Percentiles rank a stretch among this genome's conserved stretches.
phyloP scores from a whole-genome alignment of 2,113 vertebrate genomes.

The Patagioenas fasciata region DNA sequence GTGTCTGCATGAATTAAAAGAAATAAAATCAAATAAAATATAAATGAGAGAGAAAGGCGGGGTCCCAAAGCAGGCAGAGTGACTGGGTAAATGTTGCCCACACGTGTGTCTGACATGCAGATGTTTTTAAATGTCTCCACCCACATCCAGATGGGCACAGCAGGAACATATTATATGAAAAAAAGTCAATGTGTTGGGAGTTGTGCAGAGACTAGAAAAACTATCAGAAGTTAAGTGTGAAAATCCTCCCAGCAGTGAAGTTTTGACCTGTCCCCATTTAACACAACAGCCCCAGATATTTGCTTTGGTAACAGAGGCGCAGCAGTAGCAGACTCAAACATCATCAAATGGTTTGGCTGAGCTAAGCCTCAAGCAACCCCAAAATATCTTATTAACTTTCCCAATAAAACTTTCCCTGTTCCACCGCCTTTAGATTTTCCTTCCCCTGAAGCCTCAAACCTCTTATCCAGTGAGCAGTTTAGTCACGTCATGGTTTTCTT shows the following conservation, averaged over 20 bases:
- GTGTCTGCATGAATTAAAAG: neutral
- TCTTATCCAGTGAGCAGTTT: neutral
- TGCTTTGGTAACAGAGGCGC: constrained; percentile 16
- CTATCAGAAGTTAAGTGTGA: constrained; percentile 11
- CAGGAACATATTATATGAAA: constrained; percentile 40
- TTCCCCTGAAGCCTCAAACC: neutral
- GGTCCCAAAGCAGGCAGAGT: neutral
- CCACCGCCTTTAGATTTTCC: neutral
- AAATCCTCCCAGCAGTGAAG: neutral
- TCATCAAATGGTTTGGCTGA: neutral
- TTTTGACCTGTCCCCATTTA: constrained; percentile 31
- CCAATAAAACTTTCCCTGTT: neutral
- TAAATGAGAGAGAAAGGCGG: neutral
- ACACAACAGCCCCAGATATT: constrained; percentile 4
- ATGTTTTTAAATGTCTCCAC: constrained; percentile 42
- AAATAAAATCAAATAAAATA: neutral
- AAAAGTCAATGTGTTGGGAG: neutral
- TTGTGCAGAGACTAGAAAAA: constrained; percentile 6
- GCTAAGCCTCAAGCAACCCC: neutral
- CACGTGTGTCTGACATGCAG: constrained; percentile 27
- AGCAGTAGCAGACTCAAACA: neutral
- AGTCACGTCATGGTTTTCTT: neutral
- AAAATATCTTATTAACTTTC: neutral
- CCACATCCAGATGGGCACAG: constrained; percentile 64
- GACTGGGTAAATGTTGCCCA: constrained; percentile 25